Conservation (phyloP, 2,113 vertebrate genomes). For the Syrmaticus mikado region DNA sequence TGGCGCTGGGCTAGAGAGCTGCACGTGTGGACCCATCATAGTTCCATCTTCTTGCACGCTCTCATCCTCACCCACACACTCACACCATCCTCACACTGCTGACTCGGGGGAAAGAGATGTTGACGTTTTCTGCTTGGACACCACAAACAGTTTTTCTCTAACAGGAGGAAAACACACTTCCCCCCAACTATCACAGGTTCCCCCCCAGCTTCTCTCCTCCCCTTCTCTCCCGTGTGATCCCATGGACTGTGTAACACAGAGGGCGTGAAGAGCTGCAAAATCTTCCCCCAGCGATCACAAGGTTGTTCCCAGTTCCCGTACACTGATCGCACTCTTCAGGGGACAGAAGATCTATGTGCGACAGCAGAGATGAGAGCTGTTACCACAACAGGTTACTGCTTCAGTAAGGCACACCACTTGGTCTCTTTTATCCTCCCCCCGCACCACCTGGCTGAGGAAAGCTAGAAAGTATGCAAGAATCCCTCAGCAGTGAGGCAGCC, state of each 20-base stretch:
- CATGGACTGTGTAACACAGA: background rate
- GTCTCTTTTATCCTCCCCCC: slow-evolving; percentile 10
- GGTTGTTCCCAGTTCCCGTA: background rate
- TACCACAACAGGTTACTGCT: background rate
- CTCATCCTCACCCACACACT: slow-evolving; percentile 38
- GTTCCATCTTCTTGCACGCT: background rate
- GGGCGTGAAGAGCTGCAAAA: background rate
- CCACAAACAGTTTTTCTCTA: slow-evolving; percentile 57
- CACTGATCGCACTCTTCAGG: background rate
- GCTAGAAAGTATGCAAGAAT: background rate
- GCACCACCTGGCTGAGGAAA: background rate
- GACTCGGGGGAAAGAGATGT: slow-evolving; percentile 58
- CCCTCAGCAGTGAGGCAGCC: background rate
- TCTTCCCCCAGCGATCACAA: background rate
- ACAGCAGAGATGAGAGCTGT: background rate
- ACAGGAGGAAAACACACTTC: slow-evolving; percentile 54
- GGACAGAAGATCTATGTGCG: background rate
- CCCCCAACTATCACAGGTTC: background rate
- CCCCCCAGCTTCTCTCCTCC: background rate
- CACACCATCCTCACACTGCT: slow-evolving; percentile 54
- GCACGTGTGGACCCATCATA: background rate
- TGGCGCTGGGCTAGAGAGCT: background rate
- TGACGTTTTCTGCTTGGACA: slow-evolving; percentile 53
- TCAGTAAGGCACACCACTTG: accelerated
- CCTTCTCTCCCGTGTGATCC: background rate